Evolutionary conservation across 2,888 invertebrate species (phyloP).

Genomic region (Metacarcinus magister): DNA sequence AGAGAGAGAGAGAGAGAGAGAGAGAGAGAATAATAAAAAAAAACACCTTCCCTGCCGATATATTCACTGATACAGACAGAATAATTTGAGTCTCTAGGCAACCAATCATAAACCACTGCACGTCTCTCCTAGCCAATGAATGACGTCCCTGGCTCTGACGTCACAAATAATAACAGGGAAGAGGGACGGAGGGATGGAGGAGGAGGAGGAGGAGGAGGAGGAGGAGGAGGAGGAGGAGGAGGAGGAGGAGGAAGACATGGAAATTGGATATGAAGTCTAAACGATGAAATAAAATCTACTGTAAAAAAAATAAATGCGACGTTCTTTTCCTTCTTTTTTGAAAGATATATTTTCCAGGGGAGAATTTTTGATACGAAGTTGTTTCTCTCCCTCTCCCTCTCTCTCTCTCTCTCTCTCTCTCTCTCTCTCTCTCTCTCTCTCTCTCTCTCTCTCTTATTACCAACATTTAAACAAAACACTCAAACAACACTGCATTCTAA

Average conservation of each 20-base stretch:
- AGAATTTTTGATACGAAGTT: too few species aligned
- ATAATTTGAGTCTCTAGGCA: not conserved
- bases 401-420: slow-evolving; percentile 46
- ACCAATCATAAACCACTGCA: not conserved
- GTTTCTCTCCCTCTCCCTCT: not conserved
- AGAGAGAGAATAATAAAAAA: not conserved
- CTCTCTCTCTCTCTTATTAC: slow-evolving; percentile 28
- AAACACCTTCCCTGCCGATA: too few species aligned
- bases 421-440: slow-evolving; percentile 57
- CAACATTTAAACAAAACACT: not conserved
- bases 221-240: slow-evolving; percentile 26
- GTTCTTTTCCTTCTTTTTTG: not conserved
- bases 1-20: slow-evolving; percentile 21
- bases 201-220: slow-evolving; percentile 27
- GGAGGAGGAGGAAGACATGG: not conserved
- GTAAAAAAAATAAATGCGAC: too few species aligned
- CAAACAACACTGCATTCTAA: not conserved
- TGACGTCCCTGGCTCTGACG: not conserved
- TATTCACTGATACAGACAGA: too few species aligned
- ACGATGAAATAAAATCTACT: too few species aligned
- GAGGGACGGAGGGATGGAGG: not conserved
- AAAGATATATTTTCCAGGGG: not conserved
- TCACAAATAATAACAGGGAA: not conserved
- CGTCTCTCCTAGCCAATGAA: not conserved
- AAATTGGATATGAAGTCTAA: not conserved